Evolutionary conservation across 2,888 invertebrate species (phyloP), one percentile per base, ranked within the genome.

Genomic region (Eretmocerus hayati): DNA sequence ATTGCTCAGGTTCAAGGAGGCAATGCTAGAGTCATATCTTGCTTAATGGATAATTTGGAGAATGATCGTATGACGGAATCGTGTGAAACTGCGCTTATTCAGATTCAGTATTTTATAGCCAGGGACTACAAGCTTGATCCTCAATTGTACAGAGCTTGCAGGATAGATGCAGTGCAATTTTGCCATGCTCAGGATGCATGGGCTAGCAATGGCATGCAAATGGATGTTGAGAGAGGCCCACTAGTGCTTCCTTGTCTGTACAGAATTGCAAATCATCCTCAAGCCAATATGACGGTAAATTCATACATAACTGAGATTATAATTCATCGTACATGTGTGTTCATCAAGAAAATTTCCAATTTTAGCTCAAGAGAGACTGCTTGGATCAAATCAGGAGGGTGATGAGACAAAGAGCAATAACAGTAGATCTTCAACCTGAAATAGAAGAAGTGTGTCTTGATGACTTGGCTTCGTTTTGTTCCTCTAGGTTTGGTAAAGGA

Each of bases 41-140:
- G 97, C 66, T 77, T 99, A 26, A 90, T 97, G 89, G 90, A 92
- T 61, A 87, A 91, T 66, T 76, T 96, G 41, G 90, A 87, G 32
- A 84, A 87, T 2, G 81, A 81, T 47, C 76, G 81, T 35, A 96
- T 97, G 94, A 85, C 81, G 1, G 81, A 82, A 50, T 84, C 87
- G 15, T 99, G 99, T 75, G 92, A 94, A 75, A 82, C 86, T 55
- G 87, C 92, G 8, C 76, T 99, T 36, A 77, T 97, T 50, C 92
- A 96, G 72, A 92, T 99, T 62, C 95, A 99, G 67, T 99, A 95
- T 72, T 99, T 99, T 72, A 83, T 97, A 53, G 89, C 93, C 0
- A 81, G 99, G 60, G 91, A 97, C 73, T 99, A 92, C 69, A 91
- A 89, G 62, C 74, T 95, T 39, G 94, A 95, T 72, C 88, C 92